Conservation (phyloP, 2,113 vertebrate genomes). For the Gadus chalcogrammus region DNA sequence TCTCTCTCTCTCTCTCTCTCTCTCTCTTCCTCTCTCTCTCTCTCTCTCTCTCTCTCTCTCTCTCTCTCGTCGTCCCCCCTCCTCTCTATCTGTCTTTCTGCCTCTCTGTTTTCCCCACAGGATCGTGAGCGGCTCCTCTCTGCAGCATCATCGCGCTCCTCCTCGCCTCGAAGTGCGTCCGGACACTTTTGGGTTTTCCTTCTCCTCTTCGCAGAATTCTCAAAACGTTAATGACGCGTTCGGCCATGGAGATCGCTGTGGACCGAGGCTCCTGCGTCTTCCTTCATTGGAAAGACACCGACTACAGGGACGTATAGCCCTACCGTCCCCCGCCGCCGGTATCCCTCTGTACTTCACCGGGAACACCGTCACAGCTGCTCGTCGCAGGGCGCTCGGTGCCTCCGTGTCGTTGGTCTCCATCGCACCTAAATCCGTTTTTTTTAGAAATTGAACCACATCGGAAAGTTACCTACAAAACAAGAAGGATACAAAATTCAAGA, state of each 20-base stretch:
- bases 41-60: too few species aligned
- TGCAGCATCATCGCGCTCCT: slow-evolving; percentile 38
- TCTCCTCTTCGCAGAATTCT: slow-evolving; percentile 19
- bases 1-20: slow-evolving; percentile 7
- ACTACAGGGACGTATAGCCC: slow-evolving; percentile 42
- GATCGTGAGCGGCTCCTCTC: neutral
- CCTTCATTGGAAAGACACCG: slow-evolving; percentile 39
- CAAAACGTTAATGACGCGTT: slow-evolving; percentile 43
- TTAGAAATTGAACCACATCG: slow-evolving; percentile 17
- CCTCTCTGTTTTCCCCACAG: slow-evolving; percentile 5
- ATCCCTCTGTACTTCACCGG: neutral
- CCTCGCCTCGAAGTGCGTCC: slow-evolving; percentile 32
- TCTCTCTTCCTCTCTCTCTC: slow-evolving; percentile 10
- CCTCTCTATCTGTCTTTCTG: too few species aligned
- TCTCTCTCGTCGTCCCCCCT: too few species aligned
- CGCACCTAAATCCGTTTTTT: slow-evolving; percentile 8
- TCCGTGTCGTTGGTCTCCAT: slow-evolving; percentile 1
- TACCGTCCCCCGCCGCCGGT: slow-evolving; percentile 26
- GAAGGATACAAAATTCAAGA: slow-evolving; percentile 51
- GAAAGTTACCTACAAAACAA: slow-evolving; percentile 57
- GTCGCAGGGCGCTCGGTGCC: neutral
- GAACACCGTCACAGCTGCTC: slow-evolving; percentile 6
- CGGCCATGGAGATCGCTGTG: slow-evolving; percentile 57
- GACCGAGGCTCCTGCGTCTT: slow-evolving; percentile 37
- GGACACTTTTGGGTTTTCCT: neutral